Base-by-base conservation (phyloP, 2,113 vertebrate species). In the Apaloderma vittatum region DNA sequence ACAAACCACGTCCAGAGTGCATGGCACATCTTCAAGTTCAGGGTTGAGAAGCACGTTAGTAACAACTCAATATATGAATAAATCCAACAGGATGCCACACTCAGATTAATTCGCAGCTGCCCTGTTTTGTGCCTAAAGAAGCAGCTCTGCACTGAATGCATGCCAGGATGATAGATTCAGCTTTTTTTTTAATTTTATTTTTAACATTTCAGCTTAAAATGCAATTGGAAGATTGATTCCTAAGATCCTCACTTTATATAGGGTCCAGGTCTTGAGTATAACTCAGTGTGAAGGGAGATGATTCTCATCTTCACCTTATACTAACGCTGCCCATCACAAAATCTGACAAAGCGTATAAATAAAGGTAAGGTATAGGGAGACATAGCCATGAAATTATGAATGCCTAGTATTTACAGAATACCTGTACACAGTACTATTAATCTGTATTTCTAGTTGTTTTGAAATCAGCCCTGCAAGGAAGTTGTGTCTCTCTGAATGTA, bases 141-240 rank as follows among this genome's bases (percentile, higher is more conserved):
- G 59, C 63, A 91, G 96, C 2, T 14, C 86, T 93, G 93, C 87
- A 68, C 88, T 49, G 76, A 70, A 86, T 32, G 49, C 19, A 7
- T 79, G 79, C 90, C 94, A 96, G 74, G 88, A 84, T 95, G 90
- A 97, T 83, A 84, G 83, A 97, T 96, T 74, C 27, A 21, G 70
- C 29, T 59, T 73, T 81, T 93, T 37, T 29, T 27, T 7, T 37
- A 24, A 45, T 71, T 85, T 93, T 37, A 30, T 27, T 26, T n/a
- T 29, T 36, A 27, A 71, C 45, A 86, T 93, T 91, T 65, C 45
- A 70, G 71, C 77, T 97, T 88, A 86, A 91, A 95, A 95, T 77
- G 67, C 94, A 95, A 95, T 94, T 91, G 91, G 91, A 97, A 98
- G 93, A 95, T 79, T 91, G 95, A 96, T 96, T 88, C 87, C 93